Evolutionary conservation across 2,888 invertebrate species (phyloP).

Genomic region (Coelopa pilipes): DNA sequence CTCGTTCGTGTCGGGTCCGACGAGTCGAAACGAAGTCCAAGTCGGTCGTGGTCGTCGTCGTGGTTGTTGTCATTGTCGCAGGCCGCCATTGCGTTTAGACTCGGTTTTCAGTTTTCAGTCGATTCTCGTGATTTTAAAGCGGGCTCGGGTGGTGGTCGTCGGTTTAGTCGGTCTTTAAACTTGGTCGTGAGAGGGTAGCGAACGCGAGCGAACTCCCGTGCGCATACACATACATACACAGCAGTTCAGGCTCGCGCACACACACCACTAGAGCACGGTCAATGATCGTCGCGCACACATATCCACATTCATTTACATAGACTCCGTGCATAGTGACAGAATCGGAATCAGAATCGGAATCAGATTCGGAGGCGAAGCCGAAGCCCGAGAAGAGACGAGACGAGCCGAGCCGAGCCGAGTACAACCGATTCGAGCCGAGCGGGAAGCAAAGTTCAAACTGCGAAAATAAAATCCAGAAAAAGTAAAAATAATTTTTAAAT

Average conservation of each 20-base stretch:
- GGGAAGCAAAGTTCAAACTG: constrained; percentile 22
- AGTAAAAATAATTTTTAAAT: too few species aligned
- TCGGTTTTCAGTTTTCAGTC: constrained; percentile 31
- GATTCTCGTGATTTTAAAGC: constrained; percentile 40
- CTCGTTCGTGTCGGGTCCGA: constrained; percentile 23
- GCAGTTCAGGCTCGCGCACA: neutral
- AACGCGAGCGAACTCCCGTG: constrained; percentile 30
- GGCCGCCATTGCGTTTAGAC: constrained; percentile 1
- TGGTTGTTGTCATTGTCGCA: constrained; percentile 17
- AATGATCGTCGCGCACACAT: too few species aligned
- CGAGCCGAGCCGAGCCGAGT: constrained; percentile 9
- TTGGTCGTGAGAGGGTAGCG: constrained; percentile 66
- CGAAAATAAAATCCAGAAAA: neutral
- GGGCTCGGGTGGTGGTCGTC: constrained; percentile 57
- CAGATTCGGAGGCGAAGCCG: neutral
- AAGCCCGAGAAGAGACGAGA: neutral
- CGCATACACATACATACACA: neutral
- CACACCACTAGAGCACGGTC: neutral
- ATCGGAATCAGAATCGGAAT: too few species aligned
- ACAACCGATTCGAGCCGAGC: neutral
- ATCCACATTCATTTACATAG: neutral
- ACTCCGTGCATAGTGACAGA: neutral
- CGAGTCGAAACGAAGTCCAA: too few species aligned
- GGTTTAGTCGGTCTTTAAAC: constrained; percentile 65
- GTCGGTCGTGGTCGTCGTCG: constrained; percentile 14